Evolutionary conservation across 1,140 invertebrate genomes (phyloP).

Genomic region (Drosophila arizonae): DNA sequence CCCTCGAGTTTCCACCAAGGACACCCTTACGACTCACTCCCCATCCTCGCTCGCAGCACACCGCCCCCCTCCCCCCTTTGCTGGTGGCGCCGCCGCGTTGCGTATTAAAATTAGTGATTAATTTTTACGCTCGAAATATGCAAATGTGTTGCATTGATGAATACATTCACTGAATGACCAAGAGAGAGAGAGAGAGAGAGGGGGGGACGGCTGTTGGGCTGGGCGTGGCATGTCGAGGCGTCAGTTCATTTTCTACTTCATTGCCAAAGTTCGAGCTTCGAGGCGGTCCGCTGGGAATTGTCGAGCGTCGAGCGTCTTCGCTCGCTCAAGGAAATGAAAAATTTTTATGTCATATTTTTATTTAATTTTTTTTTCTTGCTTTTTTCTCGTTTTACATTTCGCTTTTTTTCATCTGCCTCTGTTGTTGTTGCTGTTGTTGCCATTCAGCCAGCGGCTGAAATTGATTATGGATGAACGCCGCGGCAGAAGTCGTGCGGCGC

Average conservation of each 20-base stretch:
- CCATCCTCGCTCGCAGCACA: too few species aligned
- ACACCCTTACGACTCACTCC: constrained; percentile 1
- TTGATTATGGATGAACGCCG: constrained; percentile 77
- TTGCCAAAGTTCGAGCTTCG: constrained; percentile 73
- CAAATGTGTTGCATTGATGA: constrained; percentile 81
- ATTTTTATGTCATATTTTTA: constrained; percentile 79
- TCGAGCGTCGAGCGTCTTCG: constrained; percentile 37
- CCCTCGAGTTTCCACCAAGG: constrained; percentile 27
- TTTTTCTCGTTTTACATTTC: not conserved
- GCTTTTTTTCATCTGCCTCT: constrained; percentile 7
- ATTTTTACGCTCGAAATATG: constrained; percentile 82
- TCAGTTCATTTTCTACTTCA: constrained; percentile 82
- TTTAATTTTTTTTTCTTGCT: constrained; percentile 28
- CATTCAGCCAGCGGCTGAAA: constrained; percentile 62
- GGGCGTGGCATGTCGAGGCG: constrained; percentile 47
- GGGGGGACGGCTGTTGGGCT: not conserved
- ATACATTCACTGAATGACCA: constrained; percentile 61
- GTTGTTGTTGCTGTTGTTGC: not conserved
- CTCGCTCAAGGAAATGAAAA: constrained; percentile 70
- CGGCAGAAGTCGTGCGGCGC: constrained; percentile 13
- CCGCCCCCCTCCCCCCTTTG: not conserved
- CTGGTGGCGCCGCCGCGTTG: constrained; percentile 37
- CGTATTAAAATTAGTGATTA: constrained; percentile 83
- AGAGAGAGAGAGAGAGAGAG: too few species aligned
- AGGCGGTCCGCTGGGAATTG: constrained; percentile 67